Base-by-base conservation (phyloP, 2,113 vertebrate species). In the Athene noctua region DNA sequence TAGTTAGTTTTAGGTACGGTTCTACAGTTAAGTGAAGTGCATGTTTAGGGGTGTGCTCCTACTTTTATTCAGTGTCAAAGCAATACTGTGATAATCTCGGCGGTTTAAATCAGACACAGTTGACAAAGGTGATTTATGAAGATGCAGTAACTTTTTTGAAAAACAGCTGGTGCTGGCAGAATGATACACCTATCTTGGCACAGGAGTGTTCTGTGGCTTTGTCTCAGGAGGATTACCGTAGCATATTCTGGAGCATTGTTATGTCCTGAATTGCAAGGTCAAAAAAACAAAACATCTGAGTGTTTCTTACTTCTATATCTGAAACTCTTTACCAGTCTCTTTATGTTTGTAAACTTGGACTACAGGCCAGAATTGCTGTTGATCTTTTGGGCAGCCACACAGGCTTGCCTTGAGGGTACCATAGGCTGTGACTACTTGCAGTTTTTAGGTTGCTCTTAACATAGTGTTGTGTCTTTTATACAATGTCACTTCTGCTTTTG, bases 311-410 rank as follows among this genome's bases (percentile, higher is more conserved):
- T 67, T 3, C 7, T 44, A 0, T 20, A 21, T 46, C 47, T 79
- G n/a, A 66, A 86, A 55, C 5, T 68, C 3, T 30, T 73, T 18
- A 0, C 52, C 38, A 47, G 36, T 59, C 4, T 65, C 47, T 1
- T 6, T 4, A 8, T 26, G 14, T 14, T 84, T 17, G 5, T 29
- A 9, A 84, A 42, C 8, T 27, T 42, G 32, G 12, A 15, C 15
- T 72, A 8, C 13, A 72, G 49, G 32, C 58, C 49, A 32, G 27
- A 81, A 62, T 5, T 75, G 8, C 27, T 63, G 4, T 25, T 42
- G 15, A 9, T 23, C 7, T 94, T 54, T 30, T 13, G 29, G 0
- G 0, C 63, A 26, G 11, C 7, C 18, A 13, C 0, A 1, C 2
- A 18, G 10, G 7, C 15, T 67, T 55, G 5, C 15, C 36, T 90